Evolutionary conservation across 2,888 invertebrate species (phyloP).

Genomic region (Meandrusa payeni): DNA sequence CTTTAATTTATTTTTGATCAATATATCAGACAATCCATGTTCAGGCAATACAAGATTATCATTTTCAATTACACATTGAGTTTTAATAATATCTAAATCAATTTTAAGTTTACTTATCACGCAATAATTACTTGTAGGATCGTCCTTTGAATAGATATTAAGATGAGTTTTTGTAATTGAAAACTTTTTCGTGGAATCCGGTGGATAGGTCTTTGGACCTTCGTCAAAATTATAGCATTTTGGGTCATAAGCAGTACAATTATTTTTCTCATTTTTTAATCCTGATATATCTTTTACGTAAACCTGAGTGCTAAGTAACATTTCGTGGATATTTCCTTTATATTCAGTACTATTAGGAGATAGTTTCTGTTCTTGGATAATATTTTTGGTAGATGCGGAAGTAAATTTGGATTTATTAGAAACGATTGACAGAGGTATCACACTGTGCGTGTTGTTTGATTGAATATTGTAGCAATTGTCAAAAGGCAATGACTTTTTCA

Average conservation of each 20-base stretch:
- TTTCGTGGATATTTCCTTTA: no score
- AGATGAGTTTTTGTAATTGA: conserved; percentile 45
- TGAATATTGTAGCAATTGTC: background rate
- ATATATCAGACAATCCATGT: no score
- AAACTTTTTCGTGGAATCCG: conserved; percentile 40
- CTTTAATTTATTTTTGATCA: conserved; percentile 17
- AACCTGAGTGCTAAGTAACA: no score
- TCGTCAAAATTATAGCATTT: background rate
- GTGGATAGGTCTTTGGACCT: background rate
- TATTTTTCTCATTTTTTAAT: no score
- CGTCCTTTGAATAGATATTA: conserved; percentile 42
- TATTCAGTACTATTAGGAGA: no score
- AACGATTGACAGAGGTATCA: no score
- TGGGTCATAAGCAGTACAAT: background rate
- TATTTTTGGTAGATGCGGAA: background rate
- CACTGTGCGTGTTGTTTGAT: no score
- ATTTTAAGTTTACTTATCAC: conserved; percentile 54
- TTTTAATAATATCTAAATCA: conserved; percentile 55
- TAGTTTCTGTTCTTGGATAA: background rate
- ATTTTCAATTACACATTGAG: conserved; percentile 15
- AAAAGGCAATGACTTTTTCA: background rate
- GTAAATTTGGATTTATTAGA: no score
- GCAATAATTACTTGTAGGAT: conserved; percentile 38
- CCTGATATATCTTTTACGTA: no score
- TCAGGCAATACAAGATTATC: background rate